Evolutionary conservation across 1,140 invertebrate species (phyloP).

Genomic region (Drosophila murphyi): DNA sequence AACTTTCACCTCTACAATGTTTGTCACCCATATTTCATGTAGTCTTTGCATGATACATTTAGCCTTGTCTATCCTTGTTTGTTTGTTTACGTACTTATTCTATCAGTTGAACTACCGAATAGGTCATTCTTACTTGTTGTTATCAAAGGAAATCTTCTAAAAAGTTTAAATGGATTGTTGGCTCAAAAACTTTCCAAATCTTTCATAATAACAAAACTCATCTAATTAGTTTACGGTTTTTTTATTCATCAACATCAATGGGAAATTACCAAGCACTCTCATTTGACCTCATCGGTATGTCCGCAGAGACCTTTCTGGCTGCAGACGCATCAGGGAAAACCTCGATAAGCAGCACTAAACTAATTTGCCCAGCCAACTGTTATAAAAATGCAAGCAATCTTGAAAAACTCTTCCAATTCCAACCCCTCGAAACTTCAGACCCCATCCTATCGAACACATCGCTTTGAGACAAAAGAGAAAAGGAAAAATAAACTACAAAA

Average conservation of each 20-base stretch:
- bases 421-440: not conserved
- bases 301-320: constrained; percentile 37
- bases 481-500: constrained; percentile 32
- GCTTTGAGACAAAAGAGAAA: constrained; percentile 14
- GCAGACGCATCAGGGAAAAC: constrained; percentile 25
- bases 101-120: no score
- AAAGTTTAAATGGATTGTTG: no score
- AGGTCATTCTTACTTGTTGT: no score
- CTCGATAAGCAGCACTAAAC: constrained; percentile 41
- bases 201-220: not conserved
- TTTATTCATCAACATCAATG: not conserved
- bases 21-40: not conserved
- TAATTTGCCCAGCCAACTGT: constrained; percentile 65
- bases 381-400: constrained; percentile 54
- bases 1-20: not conserved
- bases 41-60: no score
- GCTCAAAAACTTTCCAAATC: no score
- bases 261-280: not conserved
- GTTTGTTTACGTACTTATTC: no score
- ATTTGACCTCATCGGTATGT: not conserved
- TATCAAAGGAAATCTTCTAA: no score
- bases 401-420: constrained; percentile 14
- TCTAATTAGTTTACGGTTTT: not conserved
- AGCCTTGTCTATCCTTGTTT: not conserved
- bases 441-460: constrained; percentile 28